phyloP scores from a whole-genome alignment of 2,888 invertebrate genomes.

The Ormyrus rosae region DNA sequence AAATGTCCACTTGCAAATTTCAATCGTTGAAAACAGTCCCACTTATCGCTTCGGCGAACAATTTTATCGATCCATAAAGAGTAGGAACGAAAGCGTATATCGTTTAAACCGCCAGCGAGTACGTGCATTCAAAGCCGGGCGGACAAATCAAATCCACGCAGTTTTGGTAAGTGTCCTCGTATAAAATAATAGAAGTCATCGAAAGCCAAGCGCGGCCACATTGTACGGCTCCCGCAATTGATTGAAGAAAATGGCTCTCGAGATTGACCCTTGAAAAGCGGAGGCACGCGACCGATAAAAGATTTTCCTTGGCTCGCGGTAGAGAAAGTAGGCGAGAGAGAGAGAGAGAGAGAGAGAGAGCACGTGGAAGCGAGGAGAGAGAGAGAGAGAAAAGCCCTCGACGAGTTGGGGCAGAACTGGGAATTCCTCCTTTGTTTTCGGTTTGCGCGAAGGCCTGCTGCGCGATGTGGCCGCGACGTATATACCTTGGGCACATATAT shows the following conservation, averaged over 20 bases:
- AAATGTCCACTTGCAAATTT: too few relatives aligned
- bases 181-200: not conserved
- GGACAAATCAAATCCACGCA: slow-evolving; percentile 16
- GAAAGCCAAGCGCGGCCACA: not conserved
- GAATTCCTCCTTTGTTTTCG: slow-evolving; percentile 42
- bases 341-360: not conserved
- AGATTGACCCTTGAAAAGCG: slow-evolving; percentile 2
- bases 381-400: not conserved
- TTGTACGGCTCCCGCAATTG: not conserved
- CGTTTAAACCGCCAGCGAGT: too few relatives aligned
- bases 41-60: too few relatives aligned
- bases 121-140: not conserved
- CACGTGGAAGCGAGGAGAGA: not conserved
- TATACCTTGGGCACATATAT: slow-evolving; percentile 39
- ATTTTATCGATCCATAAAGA: too few relatives aligned
- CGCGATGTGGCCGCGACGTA: not conserved
- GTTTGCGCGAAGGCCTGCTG: not conserved
- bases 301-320: slow-evolving; percentile 1
- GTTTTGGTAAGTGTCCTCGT: not conserved
- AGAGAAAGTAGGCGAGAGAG: too few relatives aligned
- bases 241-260: slow-evolving; percentile 24
- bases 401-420: not conserved
- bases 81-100: too few relatives aligned
- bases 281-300: not conserved
- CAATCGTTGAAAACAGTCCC: too few relatives aligned